Base-by-base conservation (phyloP, 2,113 vertebrate genomes). In the Chionis minor region DNA sequence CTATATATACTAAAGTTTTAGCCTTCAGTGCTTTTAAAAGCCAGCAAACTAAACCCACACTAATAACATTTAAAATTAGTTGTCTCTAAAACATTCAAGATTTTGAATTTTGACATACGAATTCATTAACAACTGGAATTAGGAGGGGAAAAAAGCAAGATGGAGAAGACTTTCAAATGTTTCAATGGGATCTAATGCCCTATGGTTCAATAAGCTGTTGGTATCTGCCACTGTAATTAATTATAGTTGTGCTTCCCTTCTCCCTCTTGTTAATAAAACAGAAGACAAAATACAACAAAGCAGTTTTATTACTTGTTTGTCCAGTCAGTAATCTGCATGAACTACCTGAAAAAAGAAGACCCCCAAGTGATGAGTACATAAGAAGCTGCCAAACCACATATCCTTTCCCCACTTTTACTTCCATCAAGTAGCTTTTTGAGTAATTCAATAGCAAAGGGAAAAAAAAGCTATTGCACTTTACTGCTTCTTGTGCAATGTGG, bases 331-430 rank as follows among this genome's bases (percentile, higher is more conserved):
- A 74, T 33, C 47, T 85, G 49, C 40, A 71, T 30, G 19, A 75
- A 69, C 72, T 71, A 97, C 73, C 81, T 89, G 77, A 71, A 82
- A 79, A 93, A 42, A 86, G 33, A 94, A 26, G 16, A 91, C 40
- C 8, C 19, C 70, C 75, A 86, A 96, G 81, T 18, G 22, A 66
- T 4, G 2, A 70, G 14, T 21, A 79, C 22, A 56, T 14, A 69
- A 81, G n/a, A 81, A 90, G 35, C 9, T 91, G 73, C 49, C 91
- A 92, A 79, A 71, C 33, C 52, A 55, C 67, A 59, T 69, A 63
- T 35, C 42, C n/a, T 86, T 69, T 94, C 61, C 30, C 28, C 47
- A 72, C 30, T 89, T 79, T 49, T 40, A 83, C 79, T 92, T 79
- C 56, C 52, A 92, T 3, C 2, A 4, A 85, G 49, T 42, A 79